Evolutionary conservation across 2,113 vertebrate genomes (phyloP).

Genomic region (Microtus ochrogaster): DNA sequence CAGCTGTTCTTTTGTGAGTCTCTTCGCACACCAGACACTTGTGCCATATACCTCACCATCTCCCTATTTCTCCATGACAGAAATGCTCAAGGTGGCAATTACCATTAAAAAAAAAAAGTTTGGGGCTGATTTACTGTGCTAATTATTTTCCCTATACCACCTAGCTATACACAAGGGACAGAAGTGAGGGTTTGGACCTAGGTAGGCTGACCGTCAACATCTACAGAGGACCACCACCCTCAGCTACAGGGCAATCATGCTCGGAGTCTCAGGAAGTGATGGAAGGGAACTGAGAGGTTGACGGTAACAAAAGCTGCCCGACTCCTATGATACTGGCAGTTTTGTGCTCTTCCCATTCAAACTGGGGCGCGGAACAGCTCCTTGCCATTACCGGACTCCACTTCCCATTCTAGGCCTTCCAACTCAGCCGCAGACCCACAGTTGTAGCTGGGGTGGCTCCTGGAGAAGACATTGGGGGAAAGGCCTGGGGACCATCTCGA

Average conservation of each 20-base stretch:
- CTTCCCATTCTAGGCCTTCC: neutral
- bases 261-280: neutral
- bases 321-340: neutral
- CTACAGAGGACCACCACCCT: neutral
- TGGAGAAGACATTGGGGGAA: neutral
- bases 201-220: neutral
- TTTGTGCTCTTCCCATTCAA: neutral
- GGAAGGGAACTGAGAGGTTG: neutral
- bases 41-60: neutral
- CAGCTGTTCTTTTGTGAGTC: neutral
- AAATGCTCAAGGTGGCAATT: neutral
- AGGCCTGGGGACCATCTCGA: slow-evolving; percentile 47
- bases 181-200: neutral
- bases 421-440: neutral
- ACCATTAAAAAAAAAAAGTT: neutral
- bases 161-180: neutral
- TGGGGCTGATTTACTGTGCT: neutral
- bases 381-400: neutral
- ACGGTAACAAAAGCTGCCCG: neutral
- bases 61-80: neutral
- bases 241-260: neutral
- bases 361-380: neutral
- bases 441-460: neutral
- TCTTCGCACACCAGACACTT: neutral
- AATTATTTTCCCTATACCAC: neutral